Percentiles rank a stretch among this genome's conserved stretches.
Evolutionary conservation across 1,140 invertebrate genomes (phyloP).

Genomic region (Calliphora vicina): DNA sequence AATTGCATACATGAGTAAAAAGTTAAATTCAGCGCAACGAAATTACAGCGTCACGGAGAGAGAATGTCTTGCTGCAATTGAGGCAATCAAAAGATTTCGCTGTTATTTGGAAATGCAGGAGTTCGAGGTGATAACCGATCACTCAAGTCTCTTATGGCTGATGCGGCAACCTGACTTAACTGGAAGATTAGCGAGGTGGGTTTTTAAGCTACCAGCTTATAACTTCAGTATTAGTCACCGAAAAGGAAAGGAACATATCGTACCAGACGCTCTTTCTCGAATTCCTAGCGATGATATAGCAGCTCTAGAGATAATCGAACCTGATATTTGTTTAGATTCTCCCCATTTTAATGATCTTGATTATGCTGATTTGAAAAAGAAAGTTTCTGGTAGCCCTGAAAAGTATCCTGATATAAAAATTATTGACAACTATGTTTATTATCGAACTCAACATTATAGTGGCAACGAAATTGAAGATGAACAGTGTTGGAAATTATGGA

Average conservation of each 20-base stretch:
- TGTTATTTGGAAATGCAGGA: conserved; percentile 60
- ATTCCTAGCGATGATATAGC: neutral
- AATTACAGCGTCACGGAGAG: conserved; percentile 43
- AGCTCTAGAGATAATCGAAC: neutral
- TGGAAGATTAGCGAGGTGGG: conserved; percentile 51
- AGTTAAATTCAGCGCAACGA: neutral
- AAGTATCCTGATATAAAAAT: conserved; percentile 29
- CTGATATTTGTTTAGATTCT: conserved; percentile 19
- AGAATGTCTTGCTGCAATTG: conserved; percentile 63
- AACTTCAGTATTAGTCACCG: conserved; percentile 54
- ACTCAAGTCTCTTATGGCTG: conserved; percentile 46
- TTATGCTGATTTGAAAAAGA: neutral
- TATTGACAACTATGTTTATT: neutral
- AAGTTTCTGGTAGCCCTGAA: neutral
- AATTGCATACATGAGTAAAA: conserved; percentile 36
- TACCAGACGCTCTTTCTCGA: conserved; percentile 41
- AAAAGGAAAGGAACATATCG: conserved; percentile 49
- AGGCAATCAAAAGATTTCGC: conserved; percentile 59
- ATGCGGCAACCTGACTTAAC: conserved; percentile 58
- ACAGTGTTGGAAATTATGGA: conserved; percentile 37
- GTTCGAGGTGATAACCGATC: conserved; percentile 59
- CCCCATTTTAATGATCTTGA: neutral
- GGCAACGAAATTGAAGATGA: neutral
- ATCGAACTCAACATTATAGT: conserved; percentile 26
- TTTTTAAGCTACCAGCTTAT: conserved; percentile 47